Base-by-base conservation (phyloP, 2,113 vertebrate species). In the Vimba vimba region DNA sequence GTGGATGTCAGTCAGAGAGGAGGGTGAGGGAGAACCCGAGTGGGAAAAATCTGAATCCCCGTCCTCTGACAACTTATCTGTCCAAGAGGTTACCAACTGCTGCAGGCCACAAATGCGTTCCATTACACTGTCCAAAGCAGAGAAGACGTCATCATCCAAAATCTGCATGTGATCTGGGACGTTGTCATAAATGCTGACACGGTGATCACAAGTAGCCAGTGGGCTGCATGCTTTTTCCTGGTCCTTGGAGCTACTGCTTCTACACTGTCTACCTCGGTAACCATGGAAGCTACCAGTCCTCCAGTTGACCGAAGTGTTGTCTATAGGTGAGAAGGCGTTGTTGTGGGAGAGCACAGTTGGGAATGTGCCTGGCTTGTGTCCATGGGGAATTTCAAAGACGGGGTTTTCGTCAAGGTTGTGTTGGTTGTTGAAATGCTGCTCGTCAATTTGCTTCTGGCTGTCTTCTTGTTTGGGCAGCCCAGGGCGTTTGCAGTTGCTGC, bases 361-460 rank as follows among this genome's bases (percentile, higher is more conserved):
- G 90, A 98, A 98, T 2, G 96, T 97, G 21, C 97, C 97, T 4
- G 96, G 96, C 87, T 97, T 97, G 89, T 97, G 96, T 76, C 94
- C 95, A 0, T 92, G 93, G 11, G 97, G 96, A 74, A 97, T 91
- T 4, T 96, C 93, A 92, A 97, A 97, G 57, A 96, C 62, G 59
- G 95, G 88, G 27, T 88, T 90, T 25, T 89, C 89, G 0, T 80
- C 91, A 75, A 91, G 85, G 9, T 68, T 83, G 4, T 6, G 73
- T 64, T 93, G 93, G 82, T 94, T 93, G 68, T 86, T 90, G 47
- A 75, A 80, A 52, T 83, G 88, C 74, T 84, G 89, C 57, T 66
- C 75, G 52, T n/a, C 25, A 4, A 43, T n/a, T 55, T 87, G 43
- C 21, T 79, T 83, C 19, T 27, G 27, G 19, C 43, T 30, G 74